phyloP scores from a whole-genome alignment of 2,888 invertebrate species.

The Drosophila macrospina region DNA sequence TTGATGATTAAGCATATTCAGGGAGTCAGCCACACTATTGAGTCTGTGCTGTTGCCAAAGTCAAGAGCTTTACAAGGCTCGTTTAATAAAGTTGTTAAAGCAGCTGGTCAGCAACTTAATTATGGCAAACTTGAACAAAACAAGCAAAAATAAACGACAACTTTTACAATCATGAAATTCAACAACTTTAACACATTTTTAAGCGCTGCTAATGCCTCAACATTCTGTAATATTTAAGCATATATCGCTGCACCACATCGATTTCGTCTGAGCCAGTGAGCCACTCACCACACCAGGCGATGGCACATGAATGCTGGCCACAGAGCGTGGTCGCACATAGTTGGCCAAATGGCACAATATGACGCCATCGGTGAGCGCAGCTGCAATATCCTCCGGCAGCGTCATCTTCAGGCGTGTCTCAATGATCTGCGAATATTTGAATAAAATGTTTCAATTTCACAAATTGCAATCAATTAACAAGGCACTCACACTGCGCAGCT shows the following conservation, averaged over 20 bases:
- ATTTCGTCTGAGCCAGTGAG: not conserved
- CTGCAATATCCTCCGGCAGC: constrained; percentile 93
- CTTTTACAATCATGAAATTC: too few relatives aligned
- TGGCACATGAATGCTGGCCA: constrained; percentile 97
- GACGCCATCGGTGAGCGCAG: constrained; percentile 95
- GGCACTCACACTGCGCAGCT: constrained; percentile 91
- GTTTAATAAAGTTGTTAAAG: too few relatives aligned
- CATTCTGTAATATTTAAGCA: too few relatives aligned
- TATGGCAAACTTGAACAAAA: too few relatives aligned
- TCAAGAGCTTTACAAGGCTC: too few relatives aligned
- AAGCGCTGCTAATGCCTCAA: too few relatives aligned
- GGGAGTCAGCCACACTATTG: too few relatives aligned
- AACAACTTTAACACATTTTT: too few relatives aligned
- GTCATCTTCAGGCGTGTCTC: constrained; percentile 95
- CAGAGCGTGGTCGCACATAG: constrained; percentile 95
- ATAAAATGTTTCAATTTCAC: not conserved
- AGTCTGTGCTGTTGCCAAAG: too few relatives aligned
- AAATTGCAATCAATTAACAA: not conserved
- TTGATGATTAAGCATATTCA: too few relatives aligned
- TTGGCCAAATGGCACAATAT: constrained; percentile 97
- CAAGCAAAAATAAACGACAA: too few relatives aligned
- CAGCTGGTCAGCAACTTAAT: too few relatives aligned
- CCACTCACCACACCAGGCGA: constrained; percentile 94
- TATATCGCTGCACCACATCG: not conserved
- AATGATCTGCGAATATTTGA: constrained; percentile 89